Base-by-base conservation (phyloP, 2,113 vertebrate genomes). In the Asarcornis scutulata region DNA sequence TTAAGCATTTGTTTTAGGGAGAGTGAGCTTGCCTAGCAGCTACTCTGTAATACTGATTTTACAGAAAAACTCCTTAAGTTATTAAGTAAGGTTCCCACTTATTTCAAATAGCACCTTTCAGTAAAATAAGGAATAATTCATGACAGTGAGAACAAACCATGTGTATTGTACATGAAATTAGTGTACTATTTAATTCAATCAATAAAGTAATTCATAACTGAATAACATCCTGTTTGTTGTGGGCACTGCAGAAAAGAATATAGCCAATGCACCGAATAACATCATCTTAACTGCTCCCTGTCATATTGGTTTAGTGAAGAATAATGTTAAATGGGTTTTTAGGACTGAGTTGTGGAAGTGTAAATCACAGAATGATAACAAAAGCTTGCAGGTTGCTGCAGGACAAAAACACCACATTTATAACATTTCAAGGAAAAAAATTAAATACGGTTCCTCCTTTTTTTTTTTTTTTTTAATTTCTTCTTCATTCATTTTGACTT, bases 121-220 rank as follows among this genome's bases (percentile, higher is more conserved):
- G 53, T 44, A 58, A 69, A 82, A 88, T 75, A 44, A 80, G 48
- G 56, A 79, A 77, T 78, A 81, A 90, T 55, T 53, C 60, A 84
- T 84, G 67, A 44, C 31, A 66, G 23, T 1, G 2, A 77, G 66
- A 29, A 32, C 38, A 86, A 79, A 44, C 27, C 32, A 50, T 34
- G 32, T 88, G 38, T 36, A 78, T 64, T 75, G 20, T 68, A 75
- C 60, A 27, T 78, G 3, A 93, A 89, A 76, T 72, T 78, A 34
- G 25, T 72, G 18, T 72, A 75, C 69, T 69, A 68, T 87, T 94
- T 93, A 88, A 64, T 89, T 81, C 20, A 66, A 68, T 92, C 63
- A 46, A 36, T 91, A 13, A 48, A 77, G n/a, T 56, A 86, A 91
- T 92, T 92, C 3, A 27, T 88, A 82, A 82, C 31, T 64, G 66